Percentiles rank a stretch among this genome's conserved stretches.
Evolutionary conservation across 2,113 vertebrate genomes (phyloP).

Genomic region (Bagarius yarrelli): DNA sequence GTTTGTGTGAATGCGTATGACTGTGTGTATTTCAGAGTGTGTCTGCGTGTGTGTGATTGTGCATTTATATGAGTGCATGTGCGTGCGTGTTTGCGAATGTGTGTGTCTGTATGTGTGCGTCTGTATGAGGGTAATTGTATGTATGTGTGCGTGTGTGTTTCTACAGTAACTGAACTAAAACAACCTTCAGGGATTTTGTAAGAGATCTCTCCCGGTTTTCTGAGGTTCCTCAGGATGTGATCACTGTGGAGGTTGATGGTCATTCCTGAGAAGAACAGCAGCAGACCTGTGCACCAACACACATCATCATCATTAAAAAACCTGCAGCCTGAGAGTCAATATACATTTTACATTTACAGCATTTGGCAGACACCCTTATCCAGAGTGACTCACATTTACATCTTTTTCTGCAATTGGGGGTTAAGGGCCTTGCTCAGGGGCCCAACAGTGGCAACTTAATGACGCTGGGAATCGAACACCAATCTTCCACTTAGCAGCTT

Average conservation of each 20-base stretch:
- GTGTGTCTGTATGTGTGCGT: too few species aligned
- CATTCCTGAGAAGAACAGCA: slow-evolving; percentile 83
- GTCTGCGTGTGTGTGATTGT: too few species aligned
- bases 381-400: too few species aligned
- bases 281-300: slow-evolving; percentile 71
- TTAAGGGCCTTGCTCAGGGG: too few species aligned
- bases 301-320: neutral
- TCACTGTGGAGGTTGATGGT: slow-evolving; percentile 92
- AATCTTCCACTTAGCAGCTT: too few species aligned
- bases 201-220: slow-evolving; percentile 79
- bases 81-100: neutral
- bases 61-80: neutral
- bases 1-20: neutral
- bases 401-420: too few species aligned
- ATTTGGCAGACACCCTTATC: too few species aligned
- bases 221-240: slow-evolving; percentile 76
- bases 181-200: slow-evolving; percentile 86
- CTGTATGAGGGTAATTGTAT: neutral
- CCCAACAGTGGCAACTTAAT: too few species aligned
- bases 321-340: too few species aligned
- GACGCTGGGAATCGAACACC: too few species aligned
- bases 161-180: neutral
- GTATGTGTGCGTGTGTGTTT: neutral
- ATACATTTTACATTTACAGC: too few species aligned
- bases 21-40: neutral